Evolutionary conservation across 2,797 vertebrate species (phyloP), one percentile per base, ranked within the genome.

Genomic region (Siniperca scherzeri): DNA sequence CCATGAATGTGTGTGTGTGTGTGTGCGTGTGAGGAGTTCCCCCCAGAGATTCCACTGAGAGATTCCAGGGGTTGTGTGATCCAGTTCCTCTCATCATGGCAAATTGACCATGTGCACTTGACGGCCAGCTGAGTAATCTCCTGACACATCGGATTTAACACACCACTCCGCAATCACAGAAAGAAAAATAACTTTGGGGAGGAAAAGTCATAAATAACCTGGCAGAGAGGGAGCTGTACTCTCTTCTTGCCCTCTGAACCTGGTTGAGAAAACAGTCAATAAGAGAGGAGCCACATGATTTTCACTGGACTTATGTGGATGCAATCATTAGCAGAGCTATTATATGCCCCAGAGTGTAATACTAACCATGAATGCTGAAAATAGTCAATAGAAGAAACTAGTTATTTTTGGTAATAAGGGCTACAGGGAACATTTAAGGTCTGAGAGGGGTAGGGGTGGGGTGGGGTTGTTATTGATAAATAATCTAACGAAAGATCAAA

Each of bases 121-220:
- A 95, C 89, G 82, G 92, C 92, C 92, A 90, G 91, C 92, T 94
- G 94, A 95, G 93, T 95, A 95, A 95, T 95, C 93, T 93, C 88
- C 86, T 72, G 78, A 93, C 94, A 92, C 90, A 87, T 94, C 79
- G 81, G 93, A 91, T 94, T 94, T 93, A 93, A 94, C 94, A 95
- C 94, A 93, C 93, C 87, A 86, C 88, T 94, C 87, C 14, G 87
- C 94, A 93, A 94, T 94, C 93, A 94, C 89, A 90, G 91, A 92
- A 94, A 95, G 93, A 94, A 94, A 95, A 94, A 95, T 93, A 94
- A 94, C 93, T 94, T 93, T 93, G 87, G 87, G 89, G 90, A 85
- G 89, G 87, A 93, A 90, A 94, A 93, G 93, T 92, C 92, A 94
- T 94, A 95, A 95, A 95, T 95, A 95, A 94, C 91, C 85, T 38